Evolutionary conservation across 2,888 invertebrate genomes (phyloP).

Genomic region (Eupithecia insigniata): DNA sequence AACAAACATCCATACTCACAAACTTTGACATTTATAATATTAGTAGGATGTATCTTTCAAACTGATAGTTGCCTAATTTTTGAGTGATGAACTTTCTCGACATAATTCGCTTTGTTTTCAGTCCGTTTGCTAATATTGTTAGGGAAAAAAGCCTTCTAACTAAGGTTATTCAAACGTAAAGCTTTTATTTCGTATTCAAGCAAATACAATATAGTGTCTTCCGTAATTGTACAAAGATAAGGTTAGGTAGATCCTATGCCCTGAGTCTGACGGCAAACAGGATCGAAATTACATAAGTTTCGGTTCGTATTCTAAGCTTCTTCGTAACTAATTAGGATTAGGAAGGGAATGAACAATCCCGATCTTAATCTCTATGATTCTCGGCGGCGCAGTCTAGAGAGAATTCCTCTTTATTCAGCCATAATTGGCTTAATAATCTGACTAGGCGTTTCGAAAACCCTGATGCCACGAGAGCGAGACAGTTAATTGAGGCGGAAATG

Average conservation of each 20-base stretch:
- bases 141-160: background rate
- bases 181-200: background rate
- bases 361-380: slow-evolving; percentile 61
- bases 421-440: slow-evolving; percentile 55
- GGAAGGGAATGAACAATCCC: slow-evolving; percentile 62
- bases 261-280: slow-evolving; percentile 27
- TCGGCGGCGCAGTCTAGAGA: slow-evolving; percentile 42
- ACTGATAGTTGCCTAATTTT: background rate
- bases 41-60: background rate
- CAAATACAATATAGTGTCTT: no score
- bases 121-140: background rate
- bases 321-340: slow-evolving; percentile 66
- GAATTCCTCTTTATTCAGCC: slow-evolving; percentile 50
- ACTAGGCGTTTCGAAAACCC: slow-evolving; percentile 46
- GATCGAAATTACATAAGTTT: slow-evolving; percentile 51
- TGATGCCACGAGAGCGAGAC: slow-evolving; percentile 31
- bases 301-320: slow-evolving; percentile 45
- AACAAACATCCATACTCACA: no score
- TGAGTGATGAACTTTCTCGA: background rate
- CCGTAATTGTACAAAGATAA: background rate
- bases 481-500: slow-evolving; percentile 30
- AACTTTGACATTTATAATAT: no score
- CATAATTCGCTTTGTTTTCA: background rate
- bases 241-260: background rate
- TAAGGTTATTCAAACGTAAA: background rate